Evolutionary conservation across 2,113 vertebrate genomes (phyloP).

Genomic region (Heterochromis multidens): DNA sequence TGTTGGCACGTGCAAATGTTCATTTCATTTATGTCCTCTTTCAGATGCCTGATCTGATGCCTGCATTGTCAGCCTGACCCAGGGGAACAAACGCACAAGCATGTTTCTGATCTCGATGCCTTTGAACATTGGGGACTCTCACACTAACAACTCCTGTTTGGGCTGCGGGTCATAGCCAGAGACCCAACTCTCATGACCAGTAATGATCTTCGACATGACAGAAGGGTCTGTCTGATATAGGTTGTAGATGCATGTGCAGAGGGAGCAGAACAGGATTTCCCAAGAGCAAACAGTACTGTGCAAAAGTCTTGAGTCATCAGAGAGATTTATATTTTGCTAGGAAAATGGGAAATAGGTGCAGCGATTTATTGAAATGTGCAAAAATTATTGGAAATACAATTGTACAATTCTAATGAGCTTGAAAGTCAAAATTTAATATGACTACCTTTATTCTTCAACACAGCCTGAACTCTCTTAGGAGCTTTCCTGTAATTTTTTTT

Average conservation of each 20-base stretch:
- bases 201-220: background rate
- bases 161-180: background rate
- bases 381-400: too few relatives aligned
- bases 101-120: background rate
- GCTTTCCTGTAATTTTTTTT: too few relatives aligned
- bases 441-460: too few relatives aligned
- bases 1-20: background rate
- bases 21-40: background rate
- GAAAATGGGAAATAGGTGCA: too few relatives aligned
- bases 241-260: background rate
- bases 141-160: background rate
- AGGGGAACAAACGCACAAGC: background rate
- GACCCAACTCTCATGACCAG: background rate
- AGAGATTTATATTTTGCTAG: too few relatives aligned
- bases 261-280: background rate
- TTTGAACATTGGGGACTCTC: background rate
- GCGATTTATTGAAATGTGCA: too few relatives aligned
- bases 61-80: background rate
- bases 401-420: background rate
- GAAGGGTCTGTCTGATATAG: background rate
- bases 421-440: too few relatives aligned
- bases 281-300: background rate
- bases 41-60: background rate
- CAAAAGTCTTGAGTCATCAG: background rate
- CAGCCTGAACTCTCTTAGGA: too few relatives aligned